Evolutionary conservation across 2,113 vertebrate species (phyloP).

Genomic region (Stictonetta naevosa): DNA sequence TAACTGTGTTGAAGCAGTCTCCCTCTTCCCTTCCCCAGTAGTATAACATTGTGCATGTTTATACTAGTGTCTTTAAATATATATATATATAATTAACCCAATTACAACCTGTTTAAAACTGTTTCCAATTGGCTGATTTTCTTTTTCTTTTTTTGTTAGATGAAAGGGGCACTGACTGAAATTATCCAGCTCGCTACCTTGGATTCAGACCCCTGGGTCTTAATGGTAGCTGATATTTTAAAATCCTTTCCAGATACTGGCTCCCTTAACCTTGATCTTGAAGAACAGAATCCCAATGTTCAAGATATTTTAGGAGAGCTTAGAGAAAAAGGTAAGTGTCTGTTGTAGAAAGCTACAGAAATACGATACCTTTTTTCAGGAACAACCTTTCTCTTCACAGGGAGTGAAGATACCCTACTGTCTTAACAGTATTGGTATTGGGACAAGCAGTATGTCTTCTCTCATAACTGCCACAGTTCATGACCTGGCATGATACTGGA

Average conservation of each 20-base stretch:
- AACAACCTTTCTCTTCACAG: neutral
- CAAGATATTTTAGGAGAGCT: slow-evolving; percentile 97
- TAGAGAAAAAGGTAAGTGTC: slow-evolving; percentile 89
- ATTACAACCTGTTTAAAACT: slow-evolving; percentile 4
- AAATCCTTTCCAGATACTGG: slow-evolving; percentile 98
- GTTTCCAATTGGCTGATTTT: slow-evolving; percentile 67
- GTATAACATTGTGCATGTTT: slow-evolving; percentile 48
- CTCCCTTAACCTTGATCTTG: slow-evolving; percentile 94
- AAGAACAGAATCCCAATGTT: slow-evolving; percentile 98
- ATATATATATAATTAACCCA: neutral
- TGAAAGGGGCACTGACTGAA: slow-evolving; percentile 95
- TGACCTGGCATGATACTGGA: neutral
- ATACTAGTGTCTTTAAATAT: neutral
- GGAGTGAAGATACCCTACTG: neutral
- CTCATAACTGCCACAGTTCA: neutral
- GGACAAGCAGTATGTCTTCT: neutral
- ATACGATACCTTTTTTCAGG: neutral
- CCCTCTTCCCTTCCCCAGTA: slow-evolving; percentile 18
- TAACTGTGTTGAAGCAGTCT: slow-evolving; percentile 13
- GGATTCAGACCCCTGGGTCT: slow-evolving; percentile 98
- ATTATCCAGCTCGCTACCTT: slow-evolving; percentile 95
- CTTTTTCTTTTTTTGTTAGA: slow-evolving; percentile 80
- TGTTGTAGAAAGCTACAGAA: neutral
- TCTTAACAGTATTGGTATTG: neutral
- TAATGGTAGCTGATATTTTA: slow-evolving; percentile 98